Evolutionary conservation across 2,113 vertebrate genomes (phyloP), one percentile per base, ranked within the genome.

Genomic region (Callithrix jacchus): DNA sequence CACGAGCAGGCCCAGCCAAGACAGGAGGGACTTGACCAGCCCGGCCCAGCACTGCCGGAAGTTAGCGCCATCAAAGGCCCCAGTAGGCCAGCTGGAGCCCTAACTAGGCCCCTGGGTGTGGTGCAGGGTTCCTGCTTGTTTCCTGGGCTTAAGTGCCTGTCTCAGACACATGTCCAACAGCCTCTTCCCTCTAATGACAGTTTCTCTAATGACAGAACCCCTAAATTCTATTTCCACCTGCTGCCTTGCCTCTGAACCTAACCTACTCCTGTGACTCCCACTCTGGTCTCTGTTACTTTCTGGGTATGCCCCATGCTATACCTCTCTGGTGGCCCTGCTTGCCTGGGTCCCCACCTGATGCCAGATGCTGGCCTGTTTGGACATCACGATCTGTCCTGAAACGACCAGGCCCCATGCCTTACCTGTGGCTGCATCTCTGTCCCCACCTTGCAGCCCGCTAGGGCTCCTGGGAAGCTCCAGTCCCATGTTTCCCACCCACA

Each of bases 1-100:
- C 10, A 3, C 17, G 21, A 16, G 13, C 30, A 61, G 47, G 16
- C 3, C 32, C 17, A 35, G 52, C 8, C 3, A 23, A 71, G 45
- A 13, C 18, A 79, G 74, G 32, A 47, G n/a, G 32, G 9, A 64
- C 40, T 21, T 52, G 3, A 32, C 21, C 87, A 70, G 49, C 4
- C 30, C 70, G 49, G n/a, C 66, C 56, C 68, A 27, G 21, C 5
- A 80, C 8, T 4, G 16, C 0, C 1, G 49, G 64, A 32, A 92
- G 8, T 0, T 11, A 58, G 30, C 23, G 30, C 49, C 40, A 54
- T 0, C 1, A 8, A 56, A 23, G 35, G 32, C 30, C 3, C 73
- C 71, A 8, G 18, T 1, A 9, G 70, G 76, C 42, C 54, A 49
- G 17, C 47, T 27, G n/a, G 76, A 35, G 40, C 54, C 64, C 52